Base-by-base conservation (phyloP, 2,113 vertebrate genomes). In the Callaeas wilsoni region DNA sequence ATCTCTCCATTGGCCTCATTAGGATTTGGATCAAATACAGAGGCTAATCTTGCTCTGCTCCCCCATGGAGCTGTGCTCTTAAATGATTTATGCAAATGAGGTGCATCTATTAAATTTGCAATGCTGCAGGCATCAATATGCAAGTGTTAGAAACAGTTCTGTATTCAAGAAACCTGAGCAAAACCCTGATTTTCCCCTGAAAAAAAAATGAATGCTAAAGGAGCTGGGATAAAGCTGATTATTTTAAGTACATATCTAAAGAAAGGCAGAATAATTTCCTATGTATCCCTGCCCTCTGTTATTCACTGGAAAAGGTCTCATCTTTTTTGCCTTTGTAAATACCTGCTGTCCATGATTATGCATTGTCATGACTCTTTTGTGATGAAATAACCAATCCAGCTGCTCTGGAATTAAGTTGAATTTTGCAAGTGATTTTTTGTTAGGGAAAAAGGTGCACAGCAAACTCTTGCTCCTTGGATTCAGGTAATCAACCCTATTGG, bases 81-180 rank as follows among this genome's bases (percentile, higher is more conserved):
- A 60, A 94, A 92, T 92, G 70, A 88, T 95, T 84, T 89, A 91
- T 95, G 44, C 25, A 69, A 84, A 91, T 23, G 87, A 97, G 82
- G 89, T 64, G 65, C 82, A 91, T 60, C 57, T 57, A 88, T 91
- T 94, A 91, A 44, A 84, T 75, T 64, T 93, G 57, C 73, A 88
- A 29, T 9, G 94, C 95, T 89, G 71, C 22, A 76, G 89, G 94
- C 93, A 90, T 92, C 89, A 81, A 76, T 73, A 89, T 84, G 68
- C 70, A 71, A 92, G 84, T 37, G 75, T 17, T 77, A 49, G 84
- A 49, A 94, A 75, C 55, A 37, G 42, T 27, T 90, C 63, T 74
- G 86, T 64, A 27, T 26, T 91, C 85, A 30, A 56, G 76, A 60
- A 95, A 89, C 84, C 84, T 86, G 60, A 82, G 85, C 26, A 93